Percentiles rank a stretch among this genome's conserved stretches.
These are phyloP conservation scores for Tapirus terrestris DNA, from an alignment of 2,113 vertebrate species.

Conservation along the genomic window DNA sequence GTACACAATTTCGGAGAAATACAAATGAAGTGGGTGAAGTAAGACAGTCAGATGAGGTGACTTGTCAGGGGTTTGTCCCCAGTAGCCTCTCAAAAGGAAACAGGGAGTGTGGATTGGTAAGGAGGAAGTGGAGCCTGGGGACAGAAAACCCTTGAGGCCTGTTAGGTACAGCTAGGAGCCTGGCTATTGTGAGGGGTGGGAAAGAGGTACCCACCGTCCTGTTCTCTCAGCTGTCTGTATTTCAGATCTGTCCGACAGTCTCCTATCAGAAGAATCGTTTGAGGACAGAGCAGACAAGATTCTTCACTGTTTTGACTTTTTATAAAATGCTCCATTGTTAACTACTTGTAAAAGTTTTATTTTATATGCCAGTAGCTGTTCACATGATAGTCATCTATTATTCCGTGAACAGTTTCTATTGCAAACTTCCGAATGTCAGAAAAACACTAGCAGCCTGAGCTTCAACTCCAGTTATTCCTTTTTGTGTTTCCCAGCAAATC, in stretches of 20 bases:
- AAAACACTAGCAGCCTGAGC: not conserved
- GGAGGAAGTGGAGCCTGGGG: not conserved
- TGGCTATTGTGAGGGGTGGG: not conserved
- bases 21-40: not conserved
- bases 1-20: not conserved
- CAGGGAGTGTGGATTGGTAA: not conserved
- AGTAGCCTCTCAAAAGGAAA: not conserved
- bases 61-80: not conserved
- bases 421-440: slow-evolving; percentile 49
- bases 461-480: not conserved
- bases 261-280: not conserved
- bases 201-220: not conserved
- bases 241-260: not conserved
- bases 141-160: not conserved
- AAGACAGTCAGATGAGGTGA: not conserved
- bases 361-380: not conserved
- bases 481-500: slow-evolving; percentile 38
- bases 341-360: slow-evolving; percentile 48
- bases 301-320: slow-evolving; percentile 47
- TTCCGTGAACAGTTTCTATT: slow-evolving; percentile 4
- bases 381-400: not conserved
- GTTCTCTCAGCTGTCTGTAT: not conserved
- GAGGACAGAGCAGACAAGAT: not conserved
- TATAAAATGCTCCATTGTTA: slow-evolving; percentile 43
- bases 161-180: too few relatives aligned